Evolutionary conservation across 1,140 invertebrate species (phyloP), one percentile per base, ranked within the genome.

Genomic region (Frieseomelitta varia): DNA sequence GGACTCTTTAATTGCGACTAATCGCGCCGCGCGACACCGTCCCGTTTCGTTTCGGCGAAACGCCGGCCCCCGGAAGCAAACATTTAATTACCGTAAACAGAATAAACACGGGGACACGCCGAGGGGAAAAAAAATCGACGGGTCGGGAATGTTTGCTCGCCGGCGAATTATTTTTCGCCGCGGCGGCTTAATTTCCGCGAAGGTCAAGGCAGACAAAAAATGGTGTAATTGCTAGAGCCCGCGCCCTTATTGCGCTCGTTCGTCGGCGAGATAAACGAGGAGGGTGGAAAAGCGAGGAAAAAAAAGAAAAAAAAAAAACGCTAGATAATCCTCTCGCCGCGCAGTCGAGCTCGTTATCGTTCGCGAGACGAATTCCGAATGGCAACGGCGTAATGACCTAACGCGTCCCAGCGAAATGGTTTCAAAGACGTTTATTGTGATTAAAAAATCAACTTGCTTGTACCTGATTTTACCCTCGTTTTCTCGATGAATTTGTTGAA

Each of bases 161-260:
- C n/a, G 47, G 15, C 39, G 69, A 72, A 72, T 51, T 72, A 72
- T 72, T 53, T 72, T 72, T 51, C 47, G 69, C 69, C 69, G n/a
- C 6, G 47, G 47, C 69, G 69, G 69, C 69, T 72, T 72, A 72
- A 72, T 72, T 72, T 72, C 2, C 47, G 69, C 69, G 39, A 72
- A 72, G 69, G 69, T 72, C 69, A 72, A 72, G 69, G 69, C 47
- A 72, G 47, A 72, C 47, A 72, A 72, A 53, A 72, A 72, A 72
- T 51, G 69, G 69, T 51, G 47, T 72, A 72, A 72, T 72, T 72
- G 69, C 47, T 24, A 53, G 39, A 47, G 69, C 4, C 68, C 39
- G 39, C 68, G 39, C 68, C 14, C 68, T 71, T 71, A 71, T 71
- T 71, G 24, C 39, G 68, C 68, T 47, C 24, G 39, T 71, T 71